Base-by-base conservation (phyloP, 2,797 vertebrate genomes). In the Melopsittacus undulatus region DNA sequence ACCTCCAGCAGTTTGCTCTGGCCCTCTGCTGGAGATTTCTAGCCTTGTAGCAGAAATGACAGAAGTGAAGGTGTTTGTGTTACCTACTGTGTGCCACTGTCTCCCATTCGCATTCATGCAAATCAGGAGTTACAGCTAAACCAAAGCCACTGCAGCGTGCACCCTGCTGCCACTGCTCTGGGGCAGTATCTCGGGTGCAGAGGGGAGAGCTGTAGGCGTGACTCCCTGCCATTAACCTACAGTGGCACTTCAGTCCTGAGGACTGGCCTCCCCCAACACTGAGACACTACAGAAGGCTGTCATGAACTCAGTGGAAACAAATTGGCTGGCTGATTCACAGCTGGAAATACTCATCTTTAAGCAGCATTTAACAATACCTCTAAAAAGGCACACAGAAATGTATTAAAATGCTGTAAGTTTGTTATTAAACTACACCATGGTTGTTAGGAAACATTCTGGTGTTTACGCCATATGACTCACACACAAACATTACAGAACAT, bases 391-490 rank as follows among this genome's bases (percentile, higher is more conserved):
- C 16, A 40, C 4, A 68, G 36, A 74, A n/a, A 68, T 2, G 5
- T 57, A 68, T 87, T 92, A 52, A 91, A 89, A 88, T 66, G 89
- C 76, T 48, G 2, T 49, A 62, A 80, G 34, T 83, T 12, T 93
- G 88, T 90, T 90, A 63, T 52, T 92, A 91, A 94, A 87, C 72
- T 68, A 73, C 56, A 89, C 22, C 24, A 13, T 1, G 52, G 87
- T 91, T 89, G 87, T 87, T 82, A 89, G 88, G 89, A 95, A 95
- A 93, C 91, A 69, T 91, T 83, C 38, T 70, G 63, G 52, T 92
- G 78, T 85, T 94, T 91, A 90, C 42, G 68, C 42, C 2, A 2
- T 46, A 76, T 94, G 91, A 96, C 75, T 95, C 94, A 95, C 78
- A 82, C 23, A 74, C 59, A 90, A 89, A 89, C 68, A 92, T 67